A percentile compares a stretch with the other conserved stretches of the same genome.
Evolutionary conservation across 2,797 vertebrate species (phyloP).

Genomic region (Rhincodon typus): DNA sequence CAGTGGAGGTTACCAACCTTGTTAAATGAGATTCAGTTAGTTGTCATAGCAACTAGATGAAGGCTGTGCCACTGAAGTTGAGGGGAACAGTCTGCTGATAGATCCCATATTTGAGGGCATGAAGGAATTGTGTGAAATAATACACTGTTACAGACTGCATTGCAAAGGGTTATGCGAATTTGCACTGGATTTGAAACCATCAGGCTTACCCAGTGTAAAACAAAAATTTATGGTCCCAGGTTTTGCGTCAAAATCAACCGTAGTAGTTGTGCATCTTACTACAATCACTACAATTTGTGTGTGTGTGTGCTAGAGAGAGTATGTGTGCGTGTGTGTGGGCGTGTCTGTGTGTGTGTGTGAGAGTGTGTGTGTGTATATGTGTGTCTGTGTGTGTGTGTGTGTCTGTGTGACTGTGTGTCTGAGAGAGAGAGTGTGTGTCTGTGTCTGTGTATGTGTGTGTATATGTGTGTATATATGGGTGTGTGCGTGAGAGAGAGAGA

Average conservation of each 20-base stretch:
- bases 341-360: background rate
- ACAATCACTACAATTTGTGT: background rate
- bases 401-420: background rate
- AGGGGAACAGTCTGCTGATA: background rate
- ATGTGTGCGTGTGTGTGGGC: no score
- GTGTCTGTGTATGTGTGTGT: background rate
- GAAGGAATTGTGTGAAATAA: background rate
- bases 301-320: background rate
- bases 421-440: no score
- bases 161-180: background rate
- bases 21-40: background rate
- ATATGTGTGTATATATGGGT: no score
- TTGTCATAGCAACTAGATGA: background rate
- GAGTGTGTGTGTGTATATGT: no score
- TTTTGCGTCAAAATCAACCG: background rate
- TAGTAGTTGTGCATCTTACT: background rate
- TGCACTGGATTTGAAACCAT: background rate
- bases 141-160: background rate
- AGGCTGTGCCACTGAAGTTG: background rate
- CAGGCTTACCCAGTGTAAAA: background rate
- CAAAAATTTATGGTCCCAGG: background rate
- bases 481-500: no score
- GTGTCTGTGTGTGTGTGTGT: background rate
- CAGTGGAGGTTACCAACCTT: conserved; percentile 3
- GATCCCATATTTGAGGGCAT: background rate